phyloP scores from a whole-genome alignment of 35 echinoderm and acorn worm species.

The Acanthaster planci region DNA sequence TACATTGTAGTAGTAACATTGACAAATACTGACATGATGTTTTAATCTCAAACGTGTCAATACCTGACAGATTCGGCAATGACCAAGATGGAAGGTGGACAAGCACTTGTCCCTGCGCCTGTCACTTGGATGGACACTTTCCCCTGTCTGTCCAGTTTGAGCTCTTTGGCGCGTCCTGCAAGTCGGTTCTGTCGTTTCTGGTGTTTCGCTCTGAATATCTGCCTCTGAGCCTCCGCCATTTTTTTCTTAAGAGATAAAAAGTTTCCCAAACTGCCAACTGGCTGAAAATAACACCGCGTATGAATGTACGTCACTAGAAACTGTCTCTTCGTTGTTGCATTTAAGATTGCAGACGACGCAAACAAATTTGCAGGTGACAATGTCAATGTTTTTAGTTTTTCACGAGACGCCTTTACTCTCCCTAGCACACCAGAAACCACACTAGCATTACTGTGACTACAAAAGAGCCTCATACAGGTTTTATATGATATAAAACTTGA shows the following conservation, averaged over 20 bases:
- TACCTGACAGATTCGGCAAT: slow-evolving; percentile 38
- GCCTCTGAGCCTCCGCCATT: slow-evolving; percentile 7
- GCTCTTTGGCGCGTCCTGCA: not conserved
- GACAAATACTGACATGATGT: too few relatives aligned
- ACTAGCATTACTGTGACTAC: not conserved
- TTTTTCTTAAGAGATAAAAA: not conserved
- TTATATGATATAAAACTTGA: not conserved
- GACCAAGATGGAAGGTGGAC: slow-evolving; percentile 38
- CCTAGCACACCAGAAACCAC: not conserved
- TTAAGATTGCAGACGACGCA: too few relatives aligned
- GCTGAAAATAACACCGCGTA: not conserved
- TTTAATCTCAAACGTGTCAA: too few relatives aligned
- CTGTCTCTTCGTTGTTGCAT: too few relatives aligned
- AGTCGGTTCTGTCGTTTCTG: not conserved
- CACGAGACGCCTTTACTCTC: not conserved
- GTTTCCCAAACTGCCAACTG: not conserved
- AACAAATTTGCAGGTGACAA: too few relatives aligned
- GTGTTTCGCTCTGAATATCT: not conserved
- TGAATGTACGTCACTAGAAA: not conserved
- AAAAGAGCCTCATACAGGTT: not conserved
- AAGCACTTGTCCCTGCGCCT: slow-evolving; percentile 12
- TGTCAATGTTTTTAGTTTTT: not conserved
- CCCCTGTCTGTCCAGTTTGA: not conserved
- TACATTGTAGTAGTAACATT: too few relatives aligned
- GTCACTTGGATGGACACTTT: slow-evolving; percentile 36